phyloP scores from a whole-genome alignment of 2,113 vertebrate genomes.

The Nyctereutes procyonoides region DNA sequence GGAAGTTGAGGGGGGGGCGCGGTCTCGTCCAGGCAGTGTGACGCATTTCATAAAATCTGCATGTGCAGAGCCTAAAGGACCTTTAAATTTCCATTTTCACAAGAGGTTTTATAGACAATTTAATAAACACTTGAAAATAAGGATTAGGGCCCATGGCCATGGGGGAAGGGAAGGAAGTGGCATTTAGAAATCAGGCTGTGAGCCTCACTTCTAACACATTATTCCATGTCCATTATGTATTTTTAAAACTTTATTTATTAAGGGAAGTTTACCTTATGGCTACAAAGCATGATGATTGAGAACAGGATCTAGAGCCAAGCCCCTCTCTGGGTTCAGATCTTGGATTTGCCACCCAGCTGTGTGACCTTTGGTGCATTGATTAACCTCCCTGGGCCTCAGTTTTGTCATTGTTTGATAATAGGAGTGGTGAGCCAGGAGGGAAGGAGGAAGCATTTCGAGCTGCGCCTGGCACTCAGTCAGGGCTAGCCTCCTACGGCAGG shows the following conservation, averaged over 20 bases:
- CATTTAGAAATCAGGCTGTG: not conserved
- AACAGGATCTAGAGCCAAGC: not conserved
- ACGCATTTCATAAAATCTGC: constrained; percentile 33
- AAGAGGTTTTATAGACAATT: constrained; percentile 60
- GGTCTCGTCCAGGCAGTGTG: accelerated
- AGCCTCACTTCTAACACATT: not conserved
- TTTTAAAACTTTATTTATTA: not conserved
- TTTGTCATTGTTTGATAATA: not conserved
- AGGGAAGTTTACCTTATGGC: not conserved
- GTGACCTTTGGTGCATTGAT: not conserved
- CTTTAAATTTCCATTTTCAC: constrained; percentile 53
- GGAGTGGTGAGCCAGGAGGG: not conserved
- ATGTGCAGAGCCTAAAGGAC: not conserved
- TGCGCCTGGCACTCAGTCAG: accelerated
- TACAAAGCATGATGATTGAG: not conserved
- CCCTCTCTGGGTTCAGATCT: not conserved
- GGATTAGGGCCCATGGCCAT: not conserved
- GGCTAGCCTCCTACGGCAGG: accelerated
- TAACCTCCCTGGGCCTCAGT: not conserved
- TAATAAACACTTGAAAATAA: constrained; percentile 63
- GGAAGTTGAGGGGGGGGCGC: not conserved
- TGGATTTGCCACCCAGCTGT: not conserved
- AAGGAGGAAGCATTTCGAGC: not conserved
- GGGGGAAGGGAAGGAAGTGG: not conserved
- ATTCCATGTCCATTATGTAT: not conserved